Conservation (phyloP, 2,113 vertebrate genomes). For the Alligator sinensis region DNA sequence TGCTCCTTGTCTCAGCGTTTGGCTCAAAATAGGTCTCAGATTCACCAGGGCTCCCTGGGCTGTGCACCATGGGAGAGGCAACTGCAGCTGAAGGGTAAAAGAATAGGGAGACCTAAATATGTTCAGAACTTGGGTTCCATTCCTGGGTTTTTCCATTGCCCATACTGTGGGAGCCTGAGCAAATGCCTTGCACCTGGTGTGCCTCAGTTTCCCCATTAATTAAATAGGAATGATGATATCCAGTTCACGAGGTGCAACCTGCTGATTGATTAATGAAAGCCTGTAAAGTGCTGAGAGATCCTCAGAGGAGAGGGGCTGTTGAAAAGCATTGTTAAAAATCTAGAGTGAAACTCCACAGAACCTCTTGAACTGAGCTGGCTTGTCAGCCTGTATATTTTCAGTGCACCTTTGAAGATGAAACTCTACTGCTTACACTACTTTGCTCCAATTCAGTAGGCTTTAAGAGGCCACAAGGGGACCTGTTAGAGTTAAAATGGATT, state of each 20-base stretch:
- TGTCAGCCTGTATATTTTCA: constrained; percentile 75
- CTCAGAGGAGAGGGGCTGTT: constrained; percentile 4
- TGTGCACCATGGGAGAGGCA: background rate
- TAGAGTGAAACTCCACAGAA: constrained; percentile 40
- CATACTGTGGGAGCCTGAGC: background rate
- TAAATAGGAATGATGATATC: constrained; percentile 29
- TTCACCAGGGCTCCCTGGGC: background rate
- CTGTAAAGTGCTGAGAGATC: constrained; percentile 37
- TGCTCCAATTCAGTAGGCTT: constrained; percentile 79
- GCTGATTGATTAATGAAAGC: constrained; percentile 16
- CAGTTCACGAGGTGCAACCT: background rate
- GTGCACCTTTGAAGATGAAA: constrained; percentile 78
- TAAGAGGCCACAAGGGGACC: constrained; percentile 77
- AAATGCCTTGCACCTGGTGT: background rate
- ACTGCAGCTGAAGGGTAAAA: background rate
- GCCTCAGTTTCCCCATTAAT: constrained; percentile 59
- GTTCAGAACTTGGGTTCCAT: background rate
- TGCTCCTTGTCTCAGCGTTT: background rate
- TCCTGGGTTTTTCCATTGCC: background rate
- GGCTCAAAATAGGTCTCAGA: background rate
- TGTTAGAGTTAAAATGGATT: constrained; percentile 77
- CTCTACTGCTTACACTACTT: constrained; percentile 61
- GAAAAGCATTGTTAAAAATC: constrained; percentile 54
- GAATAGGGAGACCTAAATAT: background rate
- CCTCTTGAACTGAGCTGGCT: constrained; percentile 71